A percentile compares a stretch with the other conserved stretches of the same genome.
Conservation (phyloP, 2,888 invertebrate genomes). For the Dasypogon diadema region DNA sequence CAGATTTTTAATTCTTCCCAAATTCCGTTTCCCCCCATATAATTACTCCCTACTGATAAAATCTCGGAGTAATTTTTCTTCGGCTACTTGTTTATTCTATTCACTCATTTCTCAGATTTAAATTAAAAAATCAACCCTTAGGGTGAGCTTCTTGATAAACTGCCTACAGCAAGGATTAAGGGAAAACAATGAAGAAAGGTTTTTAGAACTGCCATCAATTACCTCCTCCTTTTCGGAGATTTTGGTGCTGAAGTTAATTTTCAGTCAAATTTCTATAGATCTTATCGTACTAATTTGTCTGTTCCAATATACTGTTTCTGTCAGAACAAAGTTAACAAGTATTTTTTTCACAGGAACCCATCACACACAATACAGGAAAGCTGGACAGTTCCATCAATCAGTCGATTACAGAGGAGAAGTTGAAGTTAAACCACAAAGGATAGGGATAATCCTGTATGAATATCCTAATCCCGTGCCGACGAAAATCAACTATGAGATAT, state of each 20-base stretch:
- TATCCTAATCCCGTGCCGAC: constrained; percentile 3
- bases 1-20: too few species aligned
- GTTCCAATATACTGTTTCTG: constrained; percentile 4
- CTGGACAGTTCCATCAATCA: constrained; percentile 32
- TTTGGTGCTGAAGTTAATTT: constrained; percentile 28
- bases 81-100: not conserved
- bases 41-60: not conserved
- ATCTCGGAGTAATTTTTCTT: not conserved
- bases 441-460: constrained; percentile 31
- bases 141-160: not conserved
- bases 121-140: constrained; percentile 22
- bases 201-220: constrained; percentile 29
- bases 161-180: not conserved
- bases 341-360: constrained; percentile 25
- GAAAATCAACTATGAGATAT: constrained; percentile 17
- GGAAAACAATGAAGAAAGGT: not conserved
- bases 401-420: not conserved
- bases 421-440: not conserved
- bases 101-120: not conserved
- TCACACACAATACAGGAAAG: constrained; percentile 2
- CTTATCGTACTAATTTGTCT: constrained; percentile 23
- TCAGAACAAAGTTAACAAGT: constrained; percentile 11
- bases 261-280: constrained; percentile 35
- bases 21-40: not conserved
- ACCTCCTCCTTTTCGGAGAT: not conserved